phyloP scores from a whole-genome alignment of 2,888 invertebrate species.

The Hemistola chrysoprasaria region DNA sequence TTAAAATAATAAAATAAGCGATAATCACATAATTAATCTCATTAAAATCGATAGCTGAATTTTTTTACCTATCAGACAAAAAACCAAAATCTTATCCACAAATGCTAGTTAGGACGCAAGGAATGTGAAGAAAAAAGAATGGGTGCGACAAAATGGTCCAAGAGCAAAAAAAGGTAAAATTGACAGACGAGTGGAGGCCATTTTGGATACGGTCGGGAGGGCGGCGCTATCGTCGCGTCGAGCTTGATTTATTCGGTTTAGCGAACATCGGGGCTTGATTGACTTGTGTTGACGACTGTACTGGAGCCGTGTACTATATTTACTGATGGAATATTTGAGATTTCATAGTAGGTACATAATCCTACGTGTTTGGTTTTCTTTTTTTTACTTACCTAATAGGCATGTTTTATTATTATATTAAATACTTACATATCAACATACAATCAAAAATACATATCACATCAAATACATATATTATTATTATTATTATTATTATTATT shows the following conservation, averaged over 20 bases:
- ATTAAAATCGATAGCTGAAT: too few species aligned
- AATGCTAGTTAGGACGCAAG: constrained; percentile 26
- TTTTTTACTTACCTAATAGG: too few species aligned
- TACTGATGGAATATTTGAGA: constrained; percentile 24
- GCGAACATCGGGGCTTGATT: constrained; percentile 45
- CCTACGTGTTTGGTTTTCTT: too few species aligned
- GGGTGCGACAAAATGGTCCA: constrained; percentile 54
- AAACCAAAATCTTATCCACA: constrained; percentile 21
- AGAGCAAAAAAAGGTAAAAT: constrained; percentile 43
- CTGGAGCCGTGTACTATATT: constrained; percentile 25
- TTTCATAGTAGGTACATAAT: constrained; percentile 14
- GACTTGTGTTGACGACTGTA: constrained; percentile 53
- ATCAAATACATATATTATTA: too few species aligned
- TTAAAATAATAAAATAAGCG: too few species aligned
- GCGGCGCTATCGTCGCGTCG: constrained; percentile 42
- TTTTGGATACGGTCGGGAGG: constrained; percentile 64
- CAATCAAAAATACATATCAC: too few species aligned
- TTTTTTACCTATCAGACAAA: too few species aligned
- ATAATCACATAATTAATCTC: too few species aligned
- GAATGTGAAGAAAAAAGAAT: constrained; percentile 39
- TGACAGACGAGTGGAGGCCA: constrained; percentile 57
- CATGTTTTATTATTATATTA: too few species aligned
- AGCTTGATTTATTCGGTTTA: constrained; percentile 62
- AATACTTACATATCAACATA: too few species aligned
- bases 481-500: too few species aligned